These are phyloP conservation scores for Sebastes cheni DNA, from an alignment of 2,797 vertebrate genomes.

Conservation along the genomic window DNA sequence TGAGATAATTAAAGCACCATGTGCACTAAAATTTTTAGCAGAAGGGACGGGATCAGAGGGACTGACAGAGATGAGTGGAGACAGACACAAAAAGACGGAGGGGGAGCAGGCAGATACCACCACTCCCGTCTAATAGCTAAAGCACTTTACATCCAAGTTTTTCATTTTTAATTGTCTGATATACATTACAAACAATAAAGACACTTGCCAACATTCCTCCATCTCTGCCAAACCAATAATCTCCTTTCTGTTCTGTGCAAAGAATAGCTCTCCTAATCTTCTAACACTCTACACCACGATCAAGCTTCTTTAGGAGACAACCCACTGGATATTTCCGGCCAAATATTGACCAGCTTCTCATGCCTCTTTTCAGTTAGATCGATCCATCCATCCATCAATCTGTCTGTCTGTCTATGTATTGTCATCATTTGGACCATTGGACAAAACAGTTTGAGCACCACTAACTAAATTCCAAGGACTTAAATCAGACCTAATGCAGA, in stretches of 20 bases:
- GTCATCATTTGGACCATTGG: background rate
- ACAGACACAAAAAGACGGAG: conserved; percentile 17
- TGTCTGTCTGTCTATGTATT: background rate
- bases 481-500: conserved; percentile 53
- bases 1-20: conserved; percentile 29
- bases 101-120: background rate
- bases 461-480: conserved; percentile 50
- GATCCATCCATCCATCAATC: background rate
- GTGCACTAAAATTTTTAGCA: conserved; percentile 33
- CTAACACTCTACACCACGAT: background rate
- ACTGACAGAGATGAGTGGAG: conserved; percentile 20
- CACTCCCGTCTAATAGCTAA: background rate
- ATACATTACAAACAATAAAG: conserved; percentile 9
- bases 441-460: conserved; percentile 6
- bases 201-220: background rate
- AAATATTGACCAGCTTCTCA: too few relatives aligned
- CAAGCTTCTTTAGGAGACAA: background rate
- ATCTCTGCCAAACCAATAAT: background rate
- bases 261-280: background rate
- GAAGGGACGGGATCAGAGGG: conserved; percentile 2
- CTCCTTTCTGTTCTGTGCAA: conserved; percentile 1
- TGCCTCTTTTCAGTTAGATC: background rate
- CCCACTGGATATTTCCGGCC: background rate
- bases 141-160: background rate
- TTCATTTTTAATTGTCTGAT: conserved; percentile 7